These are phyloP conservation scores for Trachelus iudaicus DNA, from an alignment of 2,888 invertebrate species.

Conservation along the genomic window DNA sequence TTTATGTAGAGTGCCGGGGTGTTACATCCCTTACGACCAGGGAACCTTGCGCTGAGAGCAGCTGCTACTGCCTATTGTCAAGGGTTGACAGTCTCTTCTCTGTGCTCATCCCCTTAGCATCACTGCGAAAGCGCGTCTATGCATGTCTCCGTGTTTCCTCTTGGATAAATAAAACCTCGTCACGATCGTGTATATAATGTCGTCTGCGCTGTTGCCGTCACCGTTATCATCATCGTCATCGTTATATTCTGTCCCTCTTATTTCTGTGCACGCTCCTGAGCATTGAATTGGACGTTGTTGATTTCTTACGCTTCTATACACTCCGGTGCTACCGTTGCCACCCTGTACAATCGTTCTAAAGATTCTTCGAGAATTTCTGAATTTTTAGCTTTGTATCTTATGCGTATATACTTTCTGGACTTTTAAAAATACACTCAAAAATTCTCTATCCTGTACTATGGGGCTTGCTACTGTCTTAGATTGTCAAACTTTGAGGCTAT, in stretches of 20 bases:
- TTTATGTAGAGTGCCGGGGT: slow-evolving; percentile 21
- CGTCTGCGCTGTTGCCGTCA: neutral
- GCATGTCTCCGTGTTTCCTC: neutral
- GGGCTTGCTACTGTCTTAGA: neutral
- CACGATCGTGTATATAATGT: neutral
- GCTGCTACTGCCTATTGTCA: slow-evolving; percentile 21
- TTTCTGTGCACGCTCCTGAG: slow-evolving; percentile 8
- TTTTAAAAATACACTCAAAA: neutral
- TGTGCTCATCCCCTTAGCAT: neutral
- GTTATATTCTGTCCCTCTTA: slow-evolving; percentile 1
- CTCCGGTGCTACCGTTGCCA: neutral
- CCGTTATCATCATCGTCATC: neutral
- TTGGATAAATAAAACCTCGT: neutral
- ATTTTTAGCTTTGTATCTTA: neutral
- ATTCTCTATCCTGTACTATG: neutral
- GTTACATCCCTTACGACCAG: neutral
- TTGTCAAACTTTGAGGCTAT: neutral
- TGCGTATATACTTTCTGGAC: neutral
- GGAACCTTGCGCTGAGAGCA: neutral
- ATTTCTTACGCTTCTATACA: slow-evolving; percentile 16
- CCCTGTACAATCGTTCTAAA: neutral
- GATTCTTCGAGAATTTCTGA: neutral
- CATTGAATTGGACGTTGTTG: slow-evolving; percentile 21
- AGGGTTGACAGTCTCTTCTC: neutral
- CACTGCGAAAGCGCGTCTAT: neutral